These are phyloP conservation scores for Upupa epops DNA, from an alignment of 2,113 vertebrate species.

Conservation along the genomic window DNA sequence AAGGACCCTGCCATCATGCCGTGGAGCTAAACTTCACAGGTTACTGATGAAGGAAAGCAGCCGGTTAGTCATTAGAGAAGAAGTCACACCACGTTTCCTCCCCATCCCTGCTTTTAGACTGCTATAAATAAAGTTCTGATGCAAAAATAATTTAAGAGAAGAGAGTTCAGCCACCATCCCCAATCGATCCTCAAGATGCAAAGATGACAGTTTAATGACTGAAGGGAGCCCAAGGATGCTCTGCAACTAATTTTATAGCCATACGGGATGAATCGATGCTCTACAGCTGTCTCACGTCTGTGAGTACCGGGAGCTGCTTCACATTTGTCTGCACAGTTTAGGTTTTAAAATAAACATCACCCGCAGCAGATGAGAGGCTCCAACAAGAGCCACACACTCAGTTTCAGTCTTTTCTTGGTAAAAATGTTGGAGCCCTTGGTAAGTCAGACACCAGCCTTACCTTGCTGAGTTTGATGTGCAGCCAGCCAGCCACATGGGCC, in stretches of 20 bases:
- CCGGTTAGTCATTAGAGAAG: neutral
- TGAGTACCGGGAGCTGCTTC: neutral
- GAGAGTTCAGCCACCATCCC: neutral
- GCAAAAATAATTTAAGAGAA: neutral
- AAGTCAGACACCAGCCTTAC: neutral
- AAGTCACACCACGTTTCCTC: neutral
- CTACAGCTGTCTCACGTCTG: neutral
- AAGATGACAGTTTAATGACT: neutral
- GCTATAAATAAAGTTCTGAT: neutral
- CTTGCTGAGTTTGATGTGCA: accelerated
- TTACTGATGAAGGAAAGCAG: neutral
- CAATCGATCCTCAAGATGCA: neutral
- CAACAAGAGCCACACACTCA: neutral
- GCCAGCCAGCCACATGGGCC: accelerated
- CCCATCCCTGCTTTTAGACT: neutral
- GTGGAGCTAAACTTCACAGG: neutral
- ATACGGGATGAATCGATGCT: neutral
- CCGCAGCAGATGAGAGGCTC: neutral
- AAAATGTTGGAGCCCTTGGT: neutral
- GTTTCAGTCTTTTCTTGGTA: neutral
- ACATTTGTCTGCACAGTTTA: neutral
- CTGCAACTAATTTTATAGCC: neutral
- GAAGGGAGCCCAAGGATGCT: neutral
- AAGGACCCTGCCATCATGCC: neutral
- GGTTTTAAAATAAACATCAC: neutral